phyloP scores from a whole-genome alignment of 2,888 invertebrate species.

The Rotaria macrura region DNA sequence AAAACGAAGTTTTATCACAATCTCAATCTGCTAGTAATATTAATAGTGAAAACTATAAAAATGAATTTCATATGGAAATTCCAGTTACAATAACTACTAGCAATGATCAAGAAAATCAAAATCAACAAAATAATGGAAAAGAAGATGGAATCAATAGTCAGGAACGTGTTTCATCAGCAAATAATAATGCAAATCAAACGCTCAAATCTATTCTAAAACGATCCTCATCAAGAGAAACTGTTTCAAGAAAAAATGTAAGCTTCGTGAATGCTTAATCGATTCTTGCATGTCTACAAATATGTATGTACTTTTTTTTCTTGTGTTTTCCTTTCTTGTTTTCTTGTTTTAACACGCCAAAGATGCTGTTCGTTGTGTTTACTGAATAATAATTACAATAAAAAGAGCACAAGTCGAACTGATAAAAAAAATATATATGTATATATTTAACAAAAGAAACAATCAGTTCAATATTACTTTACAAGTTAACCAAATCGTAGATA shows the following conservation, averaged over 20 bases:
- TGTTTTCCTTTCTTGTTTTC: background rate
- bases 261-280: background rate
- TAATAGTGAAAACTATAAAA: background rate
- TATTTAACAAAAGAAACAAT: background rate
- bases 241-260: constrained; percentile 17
- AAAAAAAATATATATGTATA: too few species aligned
- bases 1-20: background rate
- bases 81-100: background rate
- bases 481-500: too few species aligned
- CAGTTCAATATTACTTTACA: too few species aligned
- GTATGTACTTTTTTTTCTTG: background rate
- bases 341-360: background rate
- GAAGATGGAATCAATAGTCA: background rate
- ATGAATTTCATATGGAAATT: constrained; percentile 17
- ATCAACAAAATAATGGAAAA: background rate
- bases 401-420: background rate
- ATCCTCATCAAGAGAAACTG: background rate
- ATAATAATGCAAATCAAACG: background rate
- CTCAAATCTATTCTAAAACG: constrained; percentile 11
- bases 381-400: background rate
- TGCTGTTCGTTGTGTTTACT: background rate
- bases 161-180: background rate
- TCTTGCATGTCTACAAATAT: background rate
- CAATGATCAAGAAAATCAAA: background rate
- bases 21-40: background rate